A percentile compares a stretch with the other conserved stretches of the same genome.
Evolutionary conservation across 2,888 invertebrate species (phyloP).

Genomic region (Habrosyne pyritoides): DNA sequence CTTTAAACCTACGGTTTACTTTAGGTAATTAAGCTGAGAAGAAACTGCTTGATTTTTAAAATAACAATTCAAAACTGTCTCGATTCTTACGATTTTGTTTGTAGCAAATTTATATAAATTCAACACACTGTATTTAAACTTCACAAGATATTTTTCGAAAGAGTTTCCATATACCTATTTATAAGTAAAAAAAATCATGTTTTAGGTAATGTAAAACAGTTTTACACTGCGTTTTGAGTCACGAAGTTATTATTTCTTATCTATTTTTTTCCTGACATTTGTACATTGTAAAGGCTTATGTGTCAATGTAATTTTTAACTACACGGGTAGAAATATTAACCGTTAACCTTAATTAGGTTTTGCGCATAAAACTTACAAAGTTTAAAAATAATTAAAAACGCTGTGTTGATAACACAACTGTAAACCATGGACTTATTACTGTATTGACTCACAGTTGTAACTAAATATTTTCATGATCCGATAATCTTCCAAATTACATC

Average conservation of each 20-base stretch:
- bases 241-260: slow-evolving; percentile 28
- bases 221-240: slow-evolving; percentile 40
- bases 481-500: too few relatives aligned
- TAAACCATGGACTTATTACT: not conserved
- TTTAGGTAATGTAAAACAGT: slow-evolving; percentile 24
- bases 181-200: slow-evolving; percentile 32
- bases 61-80: not conserved
- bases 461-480: too few relatives aligned
- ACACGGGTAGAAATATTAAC: slow-evolving; percentile 17
- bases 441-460: not conserved
- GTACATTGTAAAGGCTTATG: slow-evolving; percentile 9
- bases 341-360: slow-evolving; percentile 20
- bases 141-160: slow-evolving; percentile 24
- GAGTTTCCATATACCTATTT: slow-evolving; percentile 13
- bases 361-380: not conserved
- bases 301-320: slow-evolving; percentile 12
- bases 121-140: slow-evolving; percentile 30
- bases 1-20: not conserved
- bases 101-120: not conserved
- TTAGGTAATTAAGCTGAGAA: too few relatives aligned
- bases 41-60: not conserved
- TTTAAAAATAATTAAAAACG: not conserved
- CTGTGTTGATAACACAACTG: not conserved
- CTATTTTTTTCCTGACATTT: slow-evolving; percentile 12
- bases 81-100: not conserved